Conservation (phyloP, 2,797 vertebrate genomes). For the Pipistrellus kuhlii region DNA sequence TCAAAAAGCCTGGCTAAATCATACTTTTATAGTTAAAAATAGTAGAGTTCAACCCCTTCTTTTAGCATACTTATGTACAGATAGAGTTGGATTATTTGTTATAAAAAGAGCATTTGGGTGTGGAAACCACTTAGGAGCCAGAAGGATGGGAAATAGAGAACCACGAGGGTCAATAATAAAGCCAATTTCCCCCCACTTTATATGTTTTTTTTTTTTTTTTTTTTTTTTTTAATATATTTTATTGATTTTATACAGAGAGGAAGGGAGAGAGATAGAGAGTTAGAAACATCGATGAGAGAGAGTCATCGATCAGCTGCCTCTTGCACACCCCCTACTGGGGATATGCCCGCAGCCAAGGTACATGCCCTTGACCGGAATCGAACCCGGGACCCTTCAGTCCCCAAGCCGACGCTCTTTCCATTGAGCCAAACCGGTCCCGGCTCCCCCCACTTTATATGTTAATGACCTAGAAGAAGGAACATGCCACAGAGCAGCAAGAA, state of each 20-base stretch:
- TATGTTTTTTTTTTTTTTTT: too few relatives aligned
- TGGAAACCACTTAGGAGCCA: slow-evolving; percentile 60
- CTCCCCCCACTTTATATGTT: slow-evolving; percentile 55
- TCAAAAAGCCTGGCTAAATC: slow-evolving; percentile 6
- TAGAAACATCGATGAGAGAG: too few relatives aligned
- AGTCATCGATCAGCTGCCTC: too few relatives aligned
- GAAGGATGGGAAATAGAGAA: slow-evolving; percentile 56
- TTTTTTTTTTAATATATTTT: too few relatives aligned
- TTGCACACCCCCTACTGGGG: too few relatives aligned
- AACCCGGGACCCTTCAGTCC: too few relatives aligned
- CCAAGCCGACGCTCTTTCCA: too few relatives aligned
- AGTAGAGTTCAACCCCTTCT: slow-evolving; percentile 30
- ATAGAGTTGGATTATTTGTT: slow-evolving; percentile 63
- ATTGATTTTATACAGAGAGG: too few relatives aligned
- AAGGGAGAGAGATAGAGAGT: too few relatives aligned
- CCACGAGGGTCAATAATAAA: slow-evolving; percentile 54
- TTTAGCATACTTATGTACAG: background rate
- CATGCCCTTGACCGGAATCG: too few relatives aligned
- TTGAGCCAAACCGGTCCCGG: too few relatives aligned
- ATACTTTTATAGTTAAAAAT: slow-evolving; percentile 64
- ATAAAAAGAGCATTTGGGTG: slow-evolving; percentile 51
- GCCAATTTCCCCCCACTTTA: slow-evolving; percentile 62
- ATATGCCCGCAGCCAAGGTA: too few relatives aligned
- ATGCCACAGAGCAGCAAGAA: slow-evolving; percentile 58
- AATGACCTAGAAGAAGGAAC: slow-evolving; percentile 58